phyloP scores from a whole-genome alignment of 1,140 invertebrate genomes.

The Drosophila prosaltans region DNA sequence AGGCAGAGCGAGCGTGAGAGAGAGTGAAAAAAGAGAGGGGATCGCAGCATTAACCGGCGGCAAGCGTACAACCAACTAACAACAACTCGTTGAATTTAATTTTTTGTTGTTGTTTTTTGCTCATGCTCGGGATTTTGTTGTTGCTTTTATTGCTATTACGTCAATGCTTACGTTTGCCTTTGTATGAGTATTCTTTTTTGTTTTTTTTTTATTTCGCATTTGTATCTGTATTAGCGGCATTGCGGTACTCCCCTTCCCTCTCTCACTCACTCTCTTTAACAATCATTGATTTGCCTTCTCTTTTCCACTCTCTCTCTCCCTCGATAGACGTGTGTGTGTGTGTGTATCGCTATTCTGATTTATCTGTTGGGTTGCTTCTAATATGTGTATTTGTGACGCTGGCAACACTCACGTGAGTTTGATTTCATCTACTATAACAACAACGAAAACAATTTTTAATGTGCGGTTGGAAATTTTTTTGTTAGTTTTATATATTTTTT shows the following conservation, averaged over 20 bases:
- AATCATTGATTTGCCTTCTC: not conserved
- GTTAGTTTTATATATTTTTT: slow-evolving; percentile 24
- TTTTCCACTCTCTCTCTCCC: not conserved
- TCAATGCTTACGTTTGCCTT: slow-evolving; percentile 73
- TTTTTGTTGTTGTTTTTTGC: slow-evolving; percentile 61
- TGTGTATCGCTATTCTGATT: slow-evolving; percentile 46
- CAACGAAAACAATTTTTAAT: slow-evolving; percentile 72
- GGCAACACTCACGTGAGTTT: slow-evolving; percentile 74
- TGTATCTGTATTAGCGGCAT: slow-evolving; percentile 46
- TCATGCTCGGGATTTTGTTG: slow-evolving; percentile 45
- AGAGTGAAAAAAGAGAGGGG: slow-evolving; percentile 4
- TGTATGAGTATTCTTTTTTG: slow-evolving; percentile 25
- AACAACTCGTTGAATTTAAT: slow-evolving; percentile 42
- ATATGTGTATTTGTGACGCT: slow-evolving; percentile 55
- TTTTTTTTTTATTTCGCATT: slow-evolving; percentile 30
- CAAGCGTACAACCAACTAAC: not conserved
- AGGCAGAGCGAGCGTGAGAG: not conserved
- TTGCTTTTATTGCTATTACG: slow-evolving; percentile 64
- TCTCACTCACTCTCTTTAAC: not conserved
- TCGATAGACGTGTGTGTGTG: not conserved
- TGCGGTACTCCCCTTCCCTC: slow-evolving; percentile 38
- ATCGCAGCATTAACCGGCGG: slow-evolving; percentile 37
- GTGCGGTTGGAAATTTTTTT: slow-evolving; percentile 69
- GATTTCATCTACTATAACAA: slow-evolving; percentile 46
- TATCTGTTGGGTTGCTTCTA: slow-evolving; percentile 73